phyloP scores from a whole-genome alignment of 2,113 vertebrate genomes.

The Arenaria interpres region DNA sequence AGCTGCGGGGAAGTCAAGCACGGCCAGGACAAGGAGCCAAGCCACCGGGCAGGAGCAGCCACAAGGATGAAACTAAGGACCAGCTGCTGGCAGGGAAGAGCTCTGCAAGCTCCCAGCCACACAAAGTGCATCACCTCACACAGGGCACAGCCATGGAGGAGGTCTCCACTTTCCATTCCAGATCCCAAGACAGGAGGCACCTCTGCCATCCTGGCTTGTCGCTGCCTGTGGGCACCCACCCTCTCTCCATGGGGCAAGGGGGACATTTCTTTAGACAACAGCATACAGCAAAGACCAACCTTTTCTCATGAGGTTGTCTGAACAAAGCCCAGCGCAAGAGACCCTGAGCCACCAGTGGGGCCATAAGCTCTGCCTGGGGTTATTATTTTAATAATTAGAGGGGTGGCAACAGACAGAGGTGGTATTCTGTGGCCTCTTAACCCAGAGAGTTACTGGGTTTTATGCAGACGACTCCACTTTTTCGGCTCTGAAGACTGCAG shows the following conservation, averaged over 20 bases:
- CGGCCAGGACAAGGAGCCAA: neutral
- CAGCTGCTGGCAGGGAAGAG: neutral
- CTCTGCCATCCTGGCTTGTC: neutral
- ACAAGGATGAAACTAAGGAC: neutral
- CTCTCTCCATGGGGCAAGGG: accelerated
- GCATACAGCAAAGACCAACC: neutral
- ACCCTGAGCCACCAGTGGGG: neutral
- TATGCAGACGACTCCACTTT: neutral
- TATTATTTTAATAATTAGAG: constrained; percentile 26
- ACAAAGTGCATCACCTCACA: neutral
- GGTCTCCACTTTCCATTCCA: neutral
- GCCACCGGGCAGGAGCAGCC: neutral
- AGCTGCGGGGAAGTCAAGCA: too few species aligned
- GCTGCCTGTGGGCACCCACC: accelerated
- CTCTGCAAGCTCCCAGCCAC: neutral
- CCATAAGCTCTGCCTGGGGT: neutral
- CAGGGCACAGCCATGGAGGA: neutral
- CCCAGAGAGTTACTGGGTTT: neutral
- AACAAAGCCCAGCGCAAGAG: neutral
- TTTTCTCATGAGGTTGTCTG: neutral
- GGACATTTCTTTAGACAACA: neutral
- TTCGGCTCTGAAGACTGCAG: constrained; percentile 40
- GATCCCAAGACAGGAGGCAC: neutral
- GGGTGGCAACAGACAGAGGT: neutral
- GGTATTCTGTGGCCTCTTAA: neutral